phyloP scores from a whole-genome alignment of 2,888 invertebrate species.

The Cephonodes hylas region DNA sequence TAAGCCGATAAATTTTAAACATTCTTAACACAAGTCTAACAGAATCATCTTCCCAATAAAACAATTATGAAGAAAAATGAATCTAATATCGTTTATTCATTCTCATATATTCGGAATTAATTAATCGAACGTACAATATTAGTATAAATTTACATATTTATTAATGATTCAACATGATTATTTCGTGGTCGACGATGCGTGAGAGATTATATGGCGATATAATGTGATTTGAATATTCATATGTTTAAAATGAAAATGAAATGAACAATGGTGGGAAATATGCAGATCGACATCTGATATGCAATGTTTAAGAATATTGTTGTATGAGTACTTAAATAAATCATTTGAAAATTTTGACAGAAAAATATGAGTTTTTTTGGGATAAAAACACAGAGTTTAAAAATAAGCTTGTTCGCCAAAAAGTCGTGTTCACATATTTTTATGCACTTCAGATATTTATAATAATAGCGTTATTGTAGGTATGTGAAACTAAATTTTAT shows the following conservation, averaged over 20 bases:
- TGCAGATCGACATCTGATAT: background rate
- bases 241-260: conserved; percentile 12
- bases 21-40: background rate
- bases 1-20: background rate
- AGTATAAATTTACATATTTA: conserved; percentile 61
- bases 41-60: conserved; percentile 12
- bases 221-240: conserved; percentile 37
- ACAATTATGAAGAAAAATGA: conserved; percentile 9
- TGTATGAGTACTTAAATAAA: too few relatives aligned
- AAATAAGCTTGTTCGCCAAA: too few relatives aligned
- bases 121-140: conserved; percentile 41
- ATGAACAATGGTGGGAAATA: conserved; percentile 6
- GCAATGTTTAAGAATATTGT: too few relatives aligned
- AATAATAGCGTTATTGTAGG: too few relatives aligned
- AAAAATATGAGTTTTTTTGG: too few relatives aligned
- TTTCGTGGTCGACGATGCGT: conserved; percentile 34
- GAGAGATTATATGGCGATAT: conserved; percentile 18
- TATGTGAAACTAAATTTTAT: too few relatives aligned
- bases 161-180: conserved; percentile 45
- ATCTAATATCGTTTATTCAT: conserved; percentile 23
- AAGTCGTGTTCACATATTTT: too few relatives aligned
- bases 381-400: too few relatives aligned
- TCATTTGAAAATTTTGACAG: too few relatives aligned
- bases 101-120: conserved; percentile 37
- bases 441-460: too few relatives aligned